Evolutionary conservation across 2,113 vertebrate species (phyloP).

Genomic region (Hepsetus odoe): DNA sequence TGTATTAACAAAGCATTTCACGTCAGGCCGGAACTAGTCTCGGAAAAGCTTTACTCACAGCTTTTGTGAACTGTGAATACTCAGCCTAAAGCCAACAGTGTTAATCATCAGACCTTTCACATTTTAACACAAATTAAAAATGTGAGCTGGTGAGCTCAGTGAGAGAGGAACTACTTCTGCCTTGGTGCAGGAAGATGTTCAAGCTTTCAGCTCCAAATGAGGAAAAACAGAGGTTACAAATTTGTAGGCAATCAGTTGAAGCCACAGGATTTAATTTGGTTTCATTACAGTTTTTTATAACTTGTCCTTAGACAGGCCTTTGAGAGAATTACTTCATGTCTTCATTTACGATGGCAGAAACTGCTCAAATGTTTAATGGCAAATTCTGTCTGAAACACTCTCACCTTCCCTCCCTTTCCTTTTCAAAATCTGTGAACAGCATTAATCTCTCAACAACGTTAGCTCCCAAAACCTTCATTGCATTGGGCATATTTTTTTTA

Average conservation of each 20-base stretch:
- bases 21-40: neutral
- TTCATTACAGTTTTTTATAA: slow-evolving; percentile 17
- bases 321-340: slow-evolving; percentile 24
- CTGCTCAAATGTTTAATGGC: slow-evolving; percentile 30
- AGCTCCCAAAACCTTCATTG: slow-evolving; percentile 29
- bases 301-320: neutral
- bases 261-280: slow-evolving; percentile 3
- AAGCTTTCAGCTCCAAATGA: slow-evolving; percentile 34
- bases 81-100: neutral
- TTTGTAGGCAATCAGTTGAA: slow-evolving; percentile 7
- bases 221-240: slow-evolving; percentile 12
- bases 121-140: slow-evolving; percentile 9
- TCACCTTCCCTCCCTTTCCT: slow-evolving; percentile 50
- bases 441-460: slow-evolving; percentile 47
- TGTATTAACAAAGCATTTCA: neutral
- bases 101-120: slow-evolving; percentile 3
- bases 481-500: slow-evolving; percentile 44
- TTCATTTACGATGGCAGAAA: slow-evolving; percentile 34
- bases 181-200: slow-evolving; percentile 22
- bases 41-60: neutral
- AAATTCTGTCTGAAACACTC: slow-evolving; percentile 43
- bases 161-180: slow-evolving; percentile 21
- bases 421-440: slow-evolving; percentile 6
- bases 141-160: neutral
- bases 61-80: neutral